Evolutionary conservation across 2,888 invertebrate genomes (phyloP).

Genomic region (Temnothorax unifasciatus): DNA sequence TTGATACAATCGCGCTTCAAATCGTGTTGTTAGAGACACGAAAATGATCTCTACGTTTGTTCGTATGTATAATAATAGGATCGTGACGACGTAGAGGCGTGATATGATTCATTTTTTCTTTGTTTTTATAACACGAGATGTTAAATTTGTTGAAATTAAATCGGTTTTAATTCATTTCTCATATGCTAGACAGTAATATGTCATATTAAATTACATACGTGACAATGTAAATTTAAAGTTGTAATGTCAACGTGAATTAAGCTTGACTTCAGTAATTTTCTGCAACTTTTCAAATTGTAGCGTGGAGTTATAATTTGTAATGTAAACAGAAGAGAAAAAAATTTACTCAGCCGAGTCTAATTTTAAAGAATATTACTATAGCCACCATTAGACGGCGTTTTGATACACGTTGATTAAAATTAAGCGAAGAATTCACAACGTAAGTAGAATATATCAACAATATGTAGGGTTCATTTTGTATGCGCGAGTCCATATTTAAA

Average conservation of each 20-base stretch:
- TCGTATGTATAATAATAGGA: background rate
- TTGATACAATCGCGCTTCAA: background rate
- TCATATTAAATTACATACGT: background rate
- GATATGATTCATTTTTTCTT: background rate
- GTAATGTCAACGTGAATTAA: conserved; percentile 9
- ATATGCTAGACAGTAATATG: background rate
- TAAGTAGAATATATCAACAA: conserved; percentile 35
- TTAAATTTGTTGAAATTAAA: background rate
- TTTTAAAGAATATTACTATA: background rate
- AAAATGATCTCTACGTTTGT: background rate
- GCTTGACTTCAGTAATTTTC: conserved; percentile 4
- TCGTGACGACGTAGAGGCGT: background rate
- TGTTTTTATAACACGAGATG: background rate
- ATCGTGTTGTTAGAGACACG: background rate
- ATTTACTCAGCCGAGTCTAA: conserved; percentile 23
- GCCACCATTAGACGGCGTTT: background rate
- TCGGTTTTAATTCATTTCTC: conserved; percentile 21
- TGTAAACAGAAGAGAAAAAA: background rate
- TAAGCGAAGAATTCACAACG: background rate
- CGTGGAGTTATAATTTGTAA: background rate
- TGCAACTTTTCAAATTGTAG: background rate
- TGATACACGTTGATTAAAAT: background rate
- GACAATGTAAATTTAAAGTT: background rate
- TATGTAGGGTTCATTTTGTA: background rate
- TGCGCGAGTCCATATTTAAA: background rate